These are phyloP conservation scores for Montipora capitata DNA, from an alignment of 92 coral and sea anemone genomes.

Conservation along the genomic window DNA sequence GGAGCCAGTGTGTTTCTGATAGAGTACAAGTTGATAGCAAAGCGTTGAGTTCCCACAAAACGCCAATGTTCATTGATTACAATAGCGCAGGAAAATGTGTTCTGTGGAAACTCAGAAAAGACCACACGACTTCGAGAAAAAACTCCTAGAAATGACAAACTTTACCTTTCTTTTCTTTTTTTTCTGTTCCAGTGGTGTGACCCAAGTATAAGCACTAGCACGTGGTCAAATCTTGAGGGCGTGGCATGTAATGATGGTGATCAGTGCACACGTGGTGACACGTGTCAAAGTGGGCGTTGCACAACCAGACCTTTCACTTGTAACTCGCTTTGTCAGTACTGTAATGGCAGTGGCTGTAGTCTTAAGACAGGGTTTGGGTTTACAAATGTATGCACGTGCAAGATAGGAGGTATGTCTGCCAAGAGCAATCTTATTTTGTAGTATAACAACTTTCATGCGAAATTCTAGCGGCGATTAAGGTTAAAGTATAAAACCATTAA, in stretches of 20 bases:
- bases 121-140: not conserved
- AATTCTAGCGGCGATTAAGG: no score
- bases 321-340: constrained; percentile 82
- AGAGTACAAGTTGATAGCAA: no score
- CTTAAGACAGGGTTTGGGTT: constrained; percentile 87
- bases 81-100: constrained; percentile 67
- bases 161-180: not conserved
- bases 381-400: constrained; percentile 76
- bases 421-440: not conserved
- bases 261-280: constrained; percentile 87
- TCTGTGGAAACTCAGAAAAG: no score
- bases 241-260: constrained; percentile 85
- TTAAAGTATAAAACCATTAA: no score
- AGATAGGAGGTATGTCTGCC: constrained; percentile 74
- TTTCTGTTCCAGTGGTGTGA: constrained; percentile 83
- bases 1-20: no score
- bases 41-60: no score
- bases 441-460: no score
- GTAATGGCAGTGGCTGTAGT: constrained; percentile 85
- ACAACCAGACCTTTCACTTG: constrained; percentile 83
- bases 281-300: constrained; percentile 84
- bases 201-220: constrained; percentile 67
- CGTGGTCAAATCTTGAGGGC: constrained; percentile 83
- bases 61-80: no score
- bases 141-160: not conserved